Conservation (phyloP, 1,140 invertebrate species). For the Eciton burchellii region DNA sequence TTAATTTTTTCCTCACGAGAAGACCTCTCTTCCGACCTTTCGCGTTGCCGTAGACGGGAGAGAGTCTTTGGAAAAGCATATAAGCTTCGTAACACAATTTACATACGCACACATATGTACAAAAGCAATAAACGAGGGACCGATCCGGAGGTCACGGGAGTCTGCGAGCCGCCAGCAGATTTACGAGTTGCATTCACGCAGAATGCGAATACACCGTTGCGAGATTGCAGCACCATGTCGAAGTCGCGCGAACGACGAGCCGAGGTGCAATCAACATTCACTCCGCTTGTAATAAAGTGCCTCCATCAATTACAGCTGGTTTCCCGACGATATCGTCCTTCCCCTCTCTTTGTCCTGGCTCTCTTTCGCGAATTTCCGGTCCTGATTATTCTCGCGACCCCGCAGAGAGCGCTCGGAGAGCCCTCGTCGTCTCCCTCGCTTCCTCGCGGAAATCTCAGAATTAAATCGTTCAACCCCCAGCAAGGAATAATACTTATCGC, state of each 20-base stretch:
- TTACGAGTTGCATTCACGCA: background rate
- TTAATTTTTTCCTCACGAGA: constrained; percentile 5
- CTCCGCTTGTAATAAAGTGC: constrained; percentile 24
- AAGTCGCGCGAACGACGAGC: background rate
- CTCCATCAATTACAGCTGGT: constrained; percentile 16
- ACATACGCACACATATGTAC: too few relatives aligned
- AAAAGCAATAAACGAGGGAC: too few relatives aligned
- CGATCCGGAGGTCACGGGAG: too few relatives aligned
- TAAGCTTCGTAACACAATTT: background rate
- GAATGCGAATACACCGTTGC: background rate
- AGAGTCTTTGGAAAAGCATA: background rate
- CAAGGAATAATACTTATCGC: constrained; percentile 27
- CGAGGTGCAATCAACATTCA: background rate
- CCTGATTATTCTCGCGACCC: constrained; percentile 22
- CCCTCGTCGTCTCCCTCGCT: background rate
- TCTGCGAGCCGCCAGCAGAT: background rate
- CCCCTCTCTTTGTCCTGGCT: background rate
- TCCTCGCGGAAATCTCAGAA: constrained; percentile 5
- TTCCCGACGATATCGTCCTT: background rate
- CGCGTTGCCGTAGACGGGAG: background rate
- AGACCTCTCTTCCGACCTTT: background rate
- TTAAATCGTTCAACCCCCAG: constrained; percentile 32
- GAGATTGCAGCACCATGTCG: background rate
- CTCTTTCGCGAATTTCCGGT: background rate
- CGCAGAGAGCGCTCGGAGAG: background rate